phyloP scores from a whole-genome alignment of 2,113 vertebrate genomes.

The Nibea albiflora region DNA sequence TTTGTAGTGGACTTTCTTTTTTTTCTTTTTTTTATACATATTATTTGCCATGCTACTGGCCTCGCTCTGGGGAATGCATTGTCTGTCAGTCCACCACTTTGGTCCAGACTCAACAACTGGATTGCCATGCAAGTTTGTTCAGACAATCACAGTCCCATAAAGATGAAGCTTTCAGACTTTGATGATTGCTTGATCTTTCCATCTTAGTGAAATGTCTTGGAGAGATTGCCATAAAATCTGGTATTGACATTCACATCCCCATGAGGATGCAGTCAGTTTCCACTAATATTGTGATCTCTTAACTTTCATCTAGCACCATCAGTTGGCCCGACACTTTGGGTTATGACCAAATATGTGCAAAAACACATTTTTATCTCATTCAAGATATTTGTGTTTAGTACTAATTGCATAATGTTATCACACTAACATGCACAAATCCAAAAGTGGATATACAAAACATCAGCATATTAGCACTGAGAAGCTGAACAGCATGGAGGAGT shows the following conservation, averaged over 20 bases:
- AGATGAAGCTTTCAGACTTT: not conserved
- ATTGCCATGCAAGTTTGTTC: not conserved
- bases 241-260: not conserved
- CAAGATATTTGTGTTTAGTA: not conserved
- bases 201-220: not conserved
- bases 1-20: constrained; percentile 53
- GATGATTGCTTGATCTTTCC: not conserved
- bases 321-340: no score
- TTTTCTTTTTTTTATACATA: not conserved
- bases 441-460: not conserved
- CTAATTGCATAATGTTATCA: not conserved
- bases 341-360: not conserved
- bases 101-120: not conserved
- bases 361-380: not conserved
- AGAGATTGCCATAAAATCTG: not conserved
- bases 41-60: not conserved
- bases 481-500: no score
- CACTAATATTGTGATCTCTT: not conserved
- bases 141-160: not conserved
- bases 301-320: not conserved
- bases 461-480: not conserved
- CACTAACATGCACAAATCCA: not conserved
- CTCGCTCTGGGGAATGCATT: constrained; percentile 4
- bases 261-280: not conserved
- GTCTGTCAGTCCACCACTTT: constrained; percentile 1